Percentiles rank a stretch among this genome's conserved stretches.
Evolutionary conservation across 2,797 vertebrate species (phyloP).

Genomic region (Eupleurogrammus muticus): DNA sequence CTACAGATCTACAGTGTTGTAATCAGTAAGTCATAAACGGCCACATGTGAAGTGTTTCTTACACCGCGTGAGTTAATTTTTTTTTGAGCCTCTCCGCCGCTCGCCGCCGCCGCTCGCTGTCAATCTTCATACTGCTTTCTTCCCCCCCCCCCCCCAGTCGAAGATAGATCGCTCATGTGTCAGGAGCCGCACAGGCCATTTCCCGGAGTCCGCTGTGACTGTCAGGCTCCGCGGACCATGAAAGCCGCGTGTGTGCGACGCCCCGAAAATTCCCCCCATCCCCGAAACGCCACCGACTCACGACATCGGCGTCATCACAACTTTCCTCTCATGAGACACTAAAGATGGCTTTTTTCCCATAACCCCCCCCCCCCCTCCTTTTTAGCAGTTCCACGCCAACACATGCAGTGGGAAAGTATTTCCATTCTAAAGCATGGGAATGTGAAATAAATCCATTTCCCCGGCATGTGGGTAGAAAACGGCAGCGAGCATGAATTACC

Average conservation of each 20-base stretch:
- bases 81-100: slow-evolving; percentile 24
- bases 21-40: slow-evolving; percentile 12
- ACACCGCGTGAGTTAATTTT: slow-evolving; percentile 15
- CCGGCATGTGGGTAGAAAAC: slow-evolving; percentile 39
- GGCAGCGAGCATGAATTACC: slow-evolving; percentile 33
- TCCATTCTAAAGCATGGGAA: slow-evolving; percentile 38
- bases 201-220: slow-evolving; percentile 61
- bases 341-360: not conserved
- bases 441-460: slow-evolving; percentile 56
- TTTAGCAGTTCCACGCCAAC: slow-evolving; percentile 29
- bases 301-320: slow-evolving; percentile 20
- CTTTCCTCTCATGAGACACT: slow-evolving; percentile 32
- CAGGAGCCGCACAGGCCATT: slow-evolving; percentile 66
- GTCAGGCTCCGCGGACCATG: slow-evolving; percentile 65
- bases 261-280: slow-evolving; percentile 67
- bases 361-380: too few species aligned
- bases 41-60: slow-evolving; percentile 1
- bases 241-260: slow-evolving; percentile 58
- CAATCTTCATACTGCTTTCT: slow-evolving; percentile 57
- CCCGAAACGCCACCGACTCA: slow-evolving; percentile 36
- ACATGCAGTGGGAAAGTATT: slow-evolving; percentile 41
- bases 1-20: slow-evolving; percentile 15
- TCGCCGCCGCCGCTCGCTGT: slow-evolving; percentile 34
- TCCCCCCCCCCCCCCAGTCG: slow-evolving; percentile 47
- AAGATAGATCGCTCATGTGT: slow-evolving; percentile 64